These are phyloP conservation scores for Chromoteleia sp. DNA, from an alignment of 2,888 invertebrate genomes.

Conservation along the genomic window DNA sequence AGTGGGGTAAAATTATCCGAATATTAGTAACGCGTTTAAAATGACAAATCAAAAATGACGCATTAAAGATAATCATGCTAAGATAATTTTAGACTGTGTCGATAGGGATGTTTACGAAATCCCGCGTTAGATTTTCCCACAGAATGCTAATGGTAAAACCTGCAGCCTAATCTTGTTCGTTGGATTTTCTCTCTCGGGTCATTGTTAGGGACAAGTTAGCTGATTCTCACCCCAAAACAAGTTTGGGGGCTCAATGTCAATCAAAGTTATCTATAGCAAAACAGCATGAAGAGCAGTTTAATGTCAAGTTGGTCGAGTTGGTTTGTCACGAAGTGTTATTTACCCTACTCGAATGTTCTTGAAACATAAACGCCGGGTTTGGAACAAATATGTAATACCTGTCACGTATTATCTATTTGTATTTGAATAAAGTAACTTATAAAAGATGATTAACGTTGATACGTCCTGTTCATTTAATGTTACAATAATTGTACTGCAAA, in stretches of 20 bases:
- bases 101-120: not conserved
- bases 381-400: constrained; percentile 8
- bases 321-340: constrained; percentile 30
- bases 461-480: too few species aligned
- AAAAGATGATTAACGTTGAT: too few species aligned
- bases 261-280: constrained; percentile 58
- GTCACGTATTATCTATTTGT: not conserved
- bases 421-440: too few species aligned
- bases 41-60: not conserved
- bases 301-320: constrained; percentile 25
- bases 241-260: constrained; percentile 57
- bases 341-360: constrained; percentile 24
- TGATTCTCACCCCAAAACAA: constrained; percentile 29
- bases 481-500: too few species aligned
- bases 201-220: constrained; percentile 18
- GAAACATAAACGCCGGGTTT: not conserved
- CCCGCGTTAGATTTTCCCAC: constrained; percentile 17
- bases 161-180: constrained; percentile 41
- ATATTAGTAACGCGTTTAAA: too few species aligned
- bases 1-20: too few species aligned
- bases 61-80: not conserved
- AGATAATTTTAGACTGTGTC: not conserved
- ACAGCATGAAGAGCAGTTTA: constrained; percentile 18
- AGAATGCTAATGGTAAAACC: constrained; percentile 10
- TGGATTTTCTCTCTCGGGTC: constrained; percentile 42